These are phyloP conservation scores for Drosophila equinoxialis DNA, from an alignment of 1,140 invertebrate species.

Conservation along the genomic window DNA sequence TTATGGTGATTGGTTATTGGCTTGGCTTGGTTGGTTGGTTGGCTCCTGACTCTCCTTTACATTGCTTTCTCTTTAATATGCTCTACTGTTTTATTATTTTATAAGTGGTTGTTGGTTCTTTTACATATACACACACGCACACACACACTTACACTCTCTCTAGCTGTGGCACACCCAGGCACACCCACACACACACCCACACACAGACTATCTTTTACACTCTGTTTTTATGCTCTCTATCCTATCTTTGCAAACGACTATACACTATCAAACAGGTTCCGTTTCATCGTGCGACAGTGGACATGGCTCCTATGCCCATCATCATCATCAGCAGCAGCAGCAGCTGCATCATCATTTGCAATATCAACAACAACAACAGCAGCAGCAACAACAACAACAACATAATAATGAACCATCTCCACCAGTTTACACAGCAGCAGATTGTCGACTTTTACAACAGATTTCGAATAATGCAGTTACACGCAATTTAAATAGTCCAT, in stretches of 20 bases:
- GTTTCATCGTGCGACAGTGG: conserved; percentile 94
- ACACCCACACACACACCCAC: conserved; percentile 40
- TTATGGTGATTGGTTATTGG: conserved; percentile 55
- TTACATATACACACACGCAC: conserved; percentile 28
- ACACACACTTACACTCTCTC: conserved; percentile 34
- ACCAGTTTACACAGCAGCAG: conserved; percentile 77
- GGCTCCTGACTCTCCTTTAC: conserved; percentile 27
- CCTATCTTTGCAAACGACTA: conserved; percentile 42
- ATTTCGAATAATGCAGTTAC: conserved; percentile 81
- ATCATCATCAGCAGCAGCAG: conserved; percentile 82
- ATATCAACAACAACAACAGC: conserved; percentile 36
- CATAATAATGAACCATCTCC: conserved; percentile 51
- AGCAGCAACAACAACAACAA: conserved; percentile 36
- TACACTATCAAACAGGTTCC: conserved; percentile 85
- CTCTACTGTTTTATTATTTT: neutral
- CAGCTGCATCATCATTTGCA: conserved; percentile 45
- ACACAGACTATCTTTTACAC: conserved; percentile 24
- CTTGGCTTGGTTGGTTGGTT: conserved; percentile 33
- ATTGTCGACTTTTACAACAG: conserved; percentile 76
- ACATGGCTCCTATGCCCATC: conserved; percentile 90
- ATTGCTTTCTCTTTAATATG: neutral
- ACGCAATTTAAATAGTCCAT: conserved; percentile 67
- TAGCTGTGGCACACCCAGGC: conserved; percentile 2
- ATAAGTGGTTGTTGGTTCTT: conserved; percentile 22
- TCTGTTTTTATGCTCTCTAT: conserved; percentile 38